Percentiles rank a stretch among this genome's conserved stretches.
phyloP scores from a whole-genome alignment of 1,140 invertebrate genomes.

The Notospermus geniculatus region DNA sequence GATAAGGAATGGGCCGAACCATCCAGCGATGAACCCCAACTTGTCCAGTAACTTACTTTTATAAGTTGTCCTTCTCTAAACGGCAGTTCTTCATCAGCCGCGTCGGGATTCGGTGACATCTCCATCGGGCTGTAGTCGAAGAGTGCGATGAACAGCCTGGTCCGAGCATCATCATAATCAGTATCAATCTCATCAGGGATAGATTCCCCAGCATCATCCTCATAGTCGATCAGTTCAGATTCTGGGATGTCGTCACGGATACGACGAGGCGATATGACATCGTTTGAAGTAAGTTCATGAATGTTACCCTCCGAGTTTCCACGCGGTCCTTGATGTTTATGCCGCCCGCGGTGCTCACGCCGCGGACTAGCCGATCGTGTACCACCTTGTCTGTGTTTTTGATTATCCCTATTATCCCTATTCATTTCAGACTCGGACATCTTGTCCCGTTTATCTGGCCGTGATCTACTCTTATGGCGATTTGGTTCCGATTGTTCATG shows the following conservation, averaged over 20 bases:
- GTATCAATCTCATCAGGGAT: slow-evolving; percentile 37
- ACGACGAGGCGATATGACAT: slow-evolving; percentile 14
- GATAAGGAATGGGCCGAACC: too few relatives aligned
- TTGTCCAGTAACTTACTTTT: slow-evolving; percentile 76
- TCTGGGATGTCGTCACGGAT: slow-evolving; percentile 28
- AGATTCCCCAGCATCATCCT: slow-evolving; percentile 42
- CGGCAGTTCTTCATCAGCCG: slow-evolving; percentile 94
- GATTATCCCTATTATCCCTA: slow-evolving; percentile 8
- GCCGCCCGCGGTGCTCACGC: slow-evolving; percentile 6
- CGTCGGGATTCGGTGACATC: slow-evolving; percentile 98
- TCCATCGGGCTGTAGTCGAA: slow-evolving; percentile 96
- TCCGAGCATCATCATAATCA: slow-evolving; percentile 36
- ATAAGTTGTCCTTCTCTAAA: slow-evolving; percentile 96
- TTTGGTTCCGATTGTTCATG: too few relatives aligned
- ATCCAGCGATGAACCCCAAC: too few relatives aligned
- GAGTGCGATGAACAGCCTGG: slow-evolving; percentile 85
- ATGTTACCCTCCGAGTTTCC: slow-evolving; percentile 12
- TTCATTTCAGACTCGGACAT: neutral
- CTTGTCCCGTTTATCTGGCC: slow-evolving; percentile 8
- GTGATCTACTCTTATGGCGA: too few relatives aligned
- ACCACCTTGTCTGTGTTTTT: neutral
- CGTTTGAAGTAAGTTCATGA: slow-evolving; percentile 20
- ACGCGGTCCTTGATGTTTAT: slow-evolving; percentile 19
- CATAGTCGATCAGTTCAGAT: slow-evolving; percentile 34
- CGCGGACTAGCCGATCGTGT: slow-evolving; percentile 10